Conservation (phyloP, 2,113 vertebrate genomes). For the Pollachius pollachius region DNA sequence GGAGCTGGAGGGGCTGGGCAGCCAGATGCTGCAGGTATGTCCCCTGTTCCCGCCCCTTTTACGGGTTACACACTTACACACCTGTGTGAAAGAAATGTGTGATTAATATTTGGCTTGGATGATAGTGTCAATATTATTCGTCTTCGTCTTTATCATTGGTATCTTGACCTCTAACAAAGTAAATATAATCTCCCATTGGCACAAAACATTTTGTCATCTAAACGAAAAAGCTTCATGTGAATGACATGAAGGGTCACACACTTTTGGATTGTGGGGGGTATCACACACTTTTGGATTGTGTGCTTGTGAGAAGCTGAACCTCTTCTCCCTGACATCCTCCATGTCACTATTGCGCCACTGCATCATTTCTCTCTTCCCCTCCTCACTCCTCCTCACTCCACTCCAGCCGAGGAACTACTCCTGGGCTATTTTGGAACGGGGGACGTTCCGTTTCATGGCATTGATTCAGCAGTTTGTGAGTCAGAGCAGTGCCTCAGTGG, state of each 20-base stretch:
- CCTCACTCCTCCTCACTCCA: not conserved
- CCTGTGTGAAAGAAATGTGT: no score
- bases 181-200: no score
- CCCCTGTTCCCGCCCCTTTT: not conserved
- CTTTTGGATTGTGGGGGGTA: not conserved
- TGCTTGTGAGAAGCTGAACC: no score
- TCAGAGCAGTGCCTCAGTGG: not conserved
- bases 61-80: no score
- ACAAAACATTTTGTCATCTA: no score
- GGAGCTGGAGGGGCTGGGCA: conserved; percentile 88
- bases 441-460: not conserved
- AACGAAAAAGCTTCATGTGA: no score
- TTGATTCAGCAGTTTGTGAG: not conserved
- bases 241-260: not conserved
- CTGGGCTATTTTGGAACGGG: not conserved
- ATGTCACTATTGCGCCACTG: no score
- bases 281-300: not conserved
- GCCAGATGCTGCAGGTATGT: conserved; percentile 95
- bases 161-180: no score
- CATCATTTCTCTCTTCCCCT: not conserved
- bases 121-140: no score
- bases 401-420: not conserved
- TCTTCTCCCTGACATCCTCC: no score
- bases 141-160: no score
- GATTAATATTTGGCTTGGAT: no score